Base-by-base conservation (phyloP, 2,888 invertebrate genomes). In the Ecdyonurus torrentis region DNA sequence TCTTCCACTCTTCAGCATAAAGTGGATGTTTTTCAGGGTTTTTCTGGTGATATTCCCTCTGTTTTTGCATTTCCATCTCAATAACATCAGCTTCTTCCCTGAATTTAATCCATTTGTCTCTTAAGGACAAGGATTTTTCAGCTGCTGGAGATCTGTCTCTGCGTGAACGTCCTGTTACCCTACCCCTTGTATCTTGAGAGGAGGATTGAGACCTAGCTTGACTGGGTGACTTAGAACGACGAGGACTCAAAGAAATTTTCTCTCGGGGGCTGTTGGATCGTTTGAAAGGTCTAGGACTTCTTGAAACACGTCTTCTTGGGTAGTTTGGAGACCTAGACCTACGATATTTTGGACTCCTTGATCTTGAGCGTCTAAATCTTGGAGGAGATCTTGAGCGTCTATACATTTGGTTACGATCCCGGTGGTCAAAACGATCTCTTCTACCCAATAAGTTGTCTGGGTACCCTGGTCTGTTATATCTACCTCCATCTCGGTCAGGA, bases 1-100 rank as follows among this genome's bases (percentile, higher is more conserved):
- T 85, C 71, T 91, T 91, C 92, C 92, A 92, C 72, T 92, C 92
- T 59, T 89, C 89, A 0, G 89, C 87, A 72, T 92, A 92, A 2
- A 86, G 80, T 0, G 91, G 91, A 75, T 92, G 91, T 68, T 89
- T 91, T 71, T 92, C 91, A 0, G 92, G 92, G 71, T 89, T 87
- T 70, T 87, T 86, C 71, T 90, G 87, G 71, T 89, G 87, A 66
- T 86, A 86, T 63, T 85, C 83, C 3, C 87, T 76, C 1, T 81
- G 78, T 66, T 85, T 83, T 62, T 82, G 81, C 61, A 86, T 77
- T 15, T 83, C 78, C 50, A 80, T 81, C 67, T 82, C 80, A 1
- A 79, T 78, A 0, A 74, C 73, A 10, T 76, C 81, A 58, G 83
- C 74, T 65, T 82, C 81, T 61, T 78, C 55, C 10, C 25, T 37